Conservation (phyloP, 2,113 vertebrate genomes). For the Pogona vitticeps region DNA sequence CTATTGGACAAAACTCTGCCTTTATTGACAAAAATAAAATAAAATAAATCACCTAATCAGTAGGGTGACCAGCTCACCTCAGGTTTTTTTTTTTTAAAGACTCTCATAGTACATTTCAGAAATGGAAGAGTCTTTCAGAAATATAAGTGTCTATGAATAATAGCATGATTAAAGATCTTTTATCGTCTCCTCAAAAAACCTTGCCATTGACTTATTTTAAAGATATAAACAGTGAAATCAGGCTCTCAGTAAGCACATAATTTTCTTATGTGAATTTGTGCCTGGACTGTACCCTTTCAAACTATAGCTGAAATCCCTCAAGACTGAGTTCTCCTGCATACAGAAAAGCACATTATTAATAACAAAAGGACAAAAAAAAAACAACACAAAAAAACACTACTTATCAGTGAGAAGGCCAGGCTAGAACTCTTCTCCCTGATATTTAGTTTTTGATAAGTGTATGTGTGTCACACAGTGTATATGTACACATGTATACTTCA, state of each 20-base stretch:
- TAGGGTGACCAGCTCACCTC: neutral
- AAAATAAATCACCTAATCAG: neutral
- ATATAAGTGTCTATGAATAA: neutral
- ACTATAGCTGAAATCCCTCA: neutral
- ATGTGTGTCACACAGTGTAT: neutral
- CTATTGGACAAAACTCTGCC: neutral
- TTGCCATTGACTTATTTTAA: neutral
- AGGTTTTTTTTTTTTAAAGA: neutral
- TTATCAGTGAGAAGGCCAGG: neutral
- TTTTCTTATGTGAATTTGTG: neutral
- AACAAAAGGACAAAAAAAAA: no score
- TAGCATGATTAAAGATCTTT: neutral
- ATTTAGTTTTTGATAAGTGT: neutral
- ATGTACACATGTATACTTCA: neutral
- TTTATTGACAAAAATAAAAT: neutral
- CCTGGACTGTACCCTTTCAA: neutral
- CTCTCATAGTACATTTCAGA: neutral
- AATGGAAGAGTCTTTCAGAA: no score
- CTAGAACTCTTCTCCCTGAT: neutral
- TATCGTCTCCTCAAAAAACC: fast-evolving
- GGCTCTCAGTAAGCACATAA: neutral
- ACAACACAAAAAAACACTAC: no score
- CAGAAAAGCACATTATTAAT: neutral
- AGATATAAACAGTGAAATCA: neutral
- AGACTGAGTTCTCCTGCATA: neutral